phyloP scores from a whole-genome alignment of 2,888 invertebrate species.

The Slavum lentiscoides region DNA sequence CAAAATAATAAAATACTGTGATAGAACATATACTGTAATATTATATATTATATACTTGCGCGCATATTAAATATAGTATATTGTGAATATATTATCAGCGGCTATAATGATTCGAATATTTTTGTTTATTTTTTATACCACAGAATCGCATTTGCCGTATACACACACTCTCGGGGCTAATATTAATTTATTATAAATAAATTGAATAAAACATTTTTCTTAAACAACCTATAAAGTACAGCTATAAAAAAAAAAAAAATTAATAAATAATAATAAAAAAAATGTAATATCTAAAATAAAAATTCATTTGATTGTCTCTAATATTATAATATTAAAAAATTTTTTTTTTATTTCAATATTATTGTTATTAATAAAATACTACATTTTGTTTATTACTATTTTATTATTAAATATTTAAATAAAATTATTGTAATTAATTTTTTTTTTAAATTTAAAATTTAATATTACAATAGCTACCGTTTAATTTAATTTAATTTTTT shows the following conservation, averaged over 20 bases:
- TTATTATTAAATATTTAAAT: slow-evolving; percentile 8
- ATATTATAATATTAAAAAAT: slow-evolving; percentile 32
- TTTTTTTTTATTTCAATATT: slow-evolving; percentile 1
- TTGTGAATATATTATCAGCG: not conserved
- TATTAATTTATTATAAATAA: not conserved
- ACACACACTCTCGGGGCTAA: not conserved
- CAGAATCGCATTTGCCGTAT: not conserved
- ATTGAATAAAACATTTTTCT: slow-evolving; percentile 21
- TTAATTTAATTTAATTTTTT: not conserved
- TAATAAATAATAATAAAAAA: not conserved
- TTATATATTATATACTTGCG: not conserved
- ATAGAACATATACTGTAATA: not conserved
- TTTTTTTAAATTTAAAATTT: slow-evolving; percentile 4
- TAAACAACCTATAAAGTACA: slow-evolving; percentile 24
- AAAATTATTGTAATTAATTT: not conserved
- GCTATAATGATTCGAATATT: slow-evolving; percentile 13
- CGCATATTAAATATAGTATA: not conserved
- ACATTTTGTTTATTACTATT: slow-evolving; percentile 20
- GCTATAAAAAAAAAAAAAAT: slow-evolving; percentile 16
- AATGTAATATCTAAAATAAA: slow-evolving; percentile 44
- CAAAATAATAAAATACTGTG: no score
- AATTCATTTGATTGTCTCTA: slow-evolving; percentile 51
- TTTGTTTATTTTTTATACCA: slow-evolving; percentile 11
- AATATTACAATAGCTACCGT: not conserved
- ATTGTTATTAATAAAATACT: slow-evolving; percentile 36